Conservation (phyloP, 2,113 vertebrate genomes). For the Nanger granti region DNA sequence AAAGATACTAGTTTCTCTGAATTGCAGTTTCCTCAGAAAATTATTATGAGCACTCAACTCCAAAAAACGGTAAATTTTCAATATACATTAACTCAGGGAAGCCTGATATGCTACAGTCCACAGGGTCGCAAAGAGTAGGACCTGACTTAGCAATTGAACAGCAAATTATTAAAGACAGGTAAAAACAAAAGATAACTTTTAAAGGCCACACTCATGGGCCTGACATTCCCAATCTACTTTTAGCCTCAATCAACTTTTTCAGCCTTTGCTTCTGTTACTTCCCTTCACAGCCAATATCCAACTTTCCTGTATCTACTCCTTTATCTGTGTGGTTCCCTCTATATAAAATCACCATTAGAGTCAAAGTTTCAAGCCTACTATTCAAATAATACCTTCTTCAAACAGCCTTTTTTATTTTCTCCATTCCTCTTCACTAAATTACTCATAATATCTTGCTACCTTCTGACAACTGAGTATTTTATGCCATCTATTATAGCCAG, state of each 20-base stretch:
- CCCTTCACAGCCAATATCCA: background rate
- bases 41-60: background rate
- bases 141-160: background rate
- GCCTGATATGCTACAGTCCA: background rate
- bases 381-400: background rate
- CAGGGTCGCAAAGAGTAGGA: background rate
- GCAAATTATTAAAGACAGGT: background rate
- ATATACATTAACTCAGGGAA: background rate
- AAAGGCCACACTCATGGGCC: background rate
- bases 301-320: background rate
- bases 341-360: background rate
- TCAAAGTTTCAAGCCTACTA: background rate
- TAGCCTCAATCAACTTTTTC: background rate
- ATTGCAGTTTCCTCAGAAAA: background rate
- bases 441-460: background rate
- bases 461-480: background rate
- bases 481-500: background rate
- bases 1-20: background rate
- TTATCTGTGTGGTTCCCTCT: background rate
- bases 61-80: background rate
- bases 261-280: background rate
- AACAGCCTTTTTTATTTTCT: background rate
- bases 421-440: background rate
- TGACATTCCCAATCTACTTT: background rate
- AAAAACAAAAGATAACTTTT: background rate